These are phyloP conservation scores for Zosterops japonicus DNA, from an alignment of 2,113 vertebrate species.

Conservation along the genomic window DNA sequence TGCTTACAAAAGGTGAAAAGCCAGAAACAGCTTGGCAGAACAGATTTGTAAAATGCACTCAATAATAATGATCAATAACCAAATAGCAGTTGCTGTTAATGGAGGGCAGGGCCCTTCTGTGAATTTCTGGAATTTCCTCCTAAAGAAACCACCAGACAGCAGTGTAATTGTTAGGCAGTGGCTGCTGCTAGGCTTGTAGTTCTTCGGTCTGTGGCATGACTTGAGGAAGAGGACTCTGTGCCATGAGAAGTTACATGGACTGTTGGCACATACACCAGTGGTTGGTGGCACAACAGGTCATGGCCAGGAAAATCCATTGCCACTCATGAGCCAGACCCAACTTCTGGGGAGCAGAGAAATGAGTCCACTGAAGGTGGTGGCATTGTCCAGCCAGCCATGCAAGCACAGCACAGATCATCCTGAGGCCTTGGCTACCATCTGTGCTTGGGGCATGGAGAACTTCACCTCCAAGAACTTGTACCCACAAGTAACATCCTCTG, in stretches of 20 bases:
- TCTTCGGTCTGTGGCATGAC: background rate
- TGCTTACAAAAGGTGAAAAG: background rate
- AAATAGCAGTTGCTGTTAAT: background rate
- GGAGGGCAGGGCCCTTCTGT: background rate
- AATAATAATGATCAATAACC: background rate
- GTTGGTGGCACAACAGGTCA: conserved; percentile 75
- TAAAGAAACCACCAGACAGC: background rate
- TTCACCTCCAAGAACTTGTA: conserved; percentile 68
- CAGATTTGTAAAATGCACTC: background rate
- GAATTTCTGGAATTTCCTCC: background rate
- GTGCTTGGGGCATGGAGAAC: conserved; percentile 77
- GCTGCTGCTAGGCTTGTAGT: background rate
- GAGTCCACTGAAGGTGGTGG: conserved; percentile 77
- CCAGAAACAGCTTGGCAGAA: background rate
- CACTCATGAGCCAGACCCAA: conserved; percentile 35
- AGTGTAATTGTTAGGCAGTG: background rate
- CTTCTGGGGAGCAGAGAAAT: conserved; percentile 78
- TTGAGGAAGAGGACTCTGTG: background rate
- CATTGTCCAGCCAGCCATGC: conserved; percentile 81
- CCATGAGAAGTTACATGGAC: background rate
- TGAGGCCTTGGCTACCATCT: conserved; percentile 76
- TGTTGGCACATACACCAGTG: background rate
- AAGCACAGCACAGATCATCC: conserved; percentile 79
- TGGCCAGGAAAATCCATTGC: conserved; percentile 79
- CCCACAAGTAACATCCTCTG: background rate